A percentile compares a stretch with the other conserved stretches of the same genome.
These are phyloP conservation scores for Diadromus collaris DNA, from an alignment of 2,888 invertebrate genomes.

Conservation along the genomic window DNA sequence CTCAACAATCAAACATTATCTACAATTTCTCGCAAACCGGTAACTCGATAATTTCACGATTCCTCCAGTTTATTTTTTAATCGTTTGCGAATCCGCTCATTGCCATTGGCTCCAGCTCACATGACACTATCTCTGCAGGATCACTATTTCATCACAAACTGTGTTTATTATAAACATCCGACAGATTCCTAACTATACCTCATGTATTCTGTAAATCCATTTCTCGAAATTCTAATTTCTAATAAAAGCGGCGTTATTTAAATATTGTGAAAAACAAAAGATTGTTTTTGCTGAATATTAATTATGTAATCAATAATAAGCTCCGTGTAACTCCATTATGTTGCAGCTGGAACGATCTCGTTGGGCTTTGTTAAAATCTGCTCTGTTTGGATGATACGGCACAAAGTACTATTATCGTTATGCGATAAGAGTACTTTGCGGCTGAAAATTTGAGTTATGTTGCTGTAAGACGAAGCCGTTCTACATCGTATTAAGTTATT, in stretches of 20 bases:
- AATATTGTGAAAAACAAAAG: neutral
- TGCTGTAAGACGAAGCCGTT: neutral
- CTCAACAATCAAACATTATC: constrained; percentile 44
- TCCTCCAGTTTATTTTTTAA: neutral
- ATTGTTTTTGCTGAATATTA: neutral
- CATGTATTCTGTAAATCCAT: neutral
- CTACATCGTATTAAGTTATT: neutral
- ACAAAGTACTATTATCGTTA: neutral
- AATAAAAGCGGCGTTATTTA: neutral
- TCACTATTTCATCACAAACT: neutral
- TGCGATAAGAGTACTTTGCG: neutral
- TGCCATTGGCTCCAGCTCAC: neutral
- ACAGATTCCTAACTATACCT: neutral
- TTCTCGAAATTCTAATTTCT: neutral
- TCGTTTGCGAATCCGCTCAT: neutral
- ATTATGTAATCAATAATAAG: constrained; percentile 21
- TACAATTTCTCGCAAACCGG: neutral
- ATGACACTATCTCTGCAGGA: constrained; percentile 15
- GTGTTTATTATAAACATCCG: neutral
- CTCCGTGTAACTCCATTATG: neutral
- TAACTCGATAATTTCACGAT: neutral
- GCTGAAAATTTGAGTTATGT: neutral
- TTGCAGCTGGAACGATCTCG: neutral
- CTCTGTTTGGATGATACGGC: neutral
- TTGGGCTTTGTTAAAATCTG: neutral